Evolutionary conservation across 2,888 invertebrate species (phyloP), one percentile per base, ranked within the genome.

Genomic region (Lymantria dispar): DNA sequence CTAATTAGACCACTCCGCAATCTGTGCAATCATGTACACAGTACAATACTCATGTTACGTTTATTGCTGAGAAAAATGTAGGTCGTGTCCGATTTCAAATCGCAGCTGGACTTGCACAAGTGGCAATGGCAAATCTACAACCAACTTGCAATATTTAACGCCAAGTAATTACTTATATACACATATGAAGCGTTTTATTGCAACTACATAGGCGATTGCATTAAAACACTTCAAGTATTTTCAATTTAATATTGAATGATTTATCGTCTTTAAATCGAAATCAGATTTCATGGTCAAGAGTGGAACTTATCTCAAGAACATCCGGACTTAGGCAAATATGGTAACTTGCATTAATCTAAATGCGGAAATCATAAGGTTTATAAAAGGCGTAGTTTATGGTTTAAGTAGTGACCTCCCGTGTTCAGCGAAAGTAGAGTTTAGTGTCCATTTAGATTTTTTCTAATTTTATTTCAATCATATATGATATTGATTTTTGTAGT

Each of bases 51-150:
- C 83, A 76, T 72, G 78, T 85, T 84, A 84, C 83, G 70, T 72
- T 68, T 75, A 77, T 80, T 72, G 74, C 81, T 78, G 41, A 80
- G 81, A 84, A 86, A 82, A 84, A 87, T 86, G 85, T 83, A 72
- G 81, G 80, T 76, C 82, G 83, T 71, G 72, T 87, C 80, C 70
- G 74, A 84, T 86, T 84, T 83, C 87, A 86, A 84, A 82, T 82
- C 70, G 74, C 75, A 72, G 76, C 71, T 74, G 72, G 74, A 78
- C 76, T 80, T 80, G 77, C 83, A 81, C 76, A 79, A 81, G 65
- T 64, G 73, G 60, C 68, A 64, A 67, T 69, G 60, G 63, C 67
- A 70, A 61, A 40, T 10, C 56, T 60, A 63, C 62, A 60, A 53
- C 59, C 50, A 58, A 70, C 70, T 71, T 71, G 67, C 67, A 60